phyloP scores from a whole-genome alignment of 2,797 vertebrate genomes.

The Lacerta bilineata region DNA sequence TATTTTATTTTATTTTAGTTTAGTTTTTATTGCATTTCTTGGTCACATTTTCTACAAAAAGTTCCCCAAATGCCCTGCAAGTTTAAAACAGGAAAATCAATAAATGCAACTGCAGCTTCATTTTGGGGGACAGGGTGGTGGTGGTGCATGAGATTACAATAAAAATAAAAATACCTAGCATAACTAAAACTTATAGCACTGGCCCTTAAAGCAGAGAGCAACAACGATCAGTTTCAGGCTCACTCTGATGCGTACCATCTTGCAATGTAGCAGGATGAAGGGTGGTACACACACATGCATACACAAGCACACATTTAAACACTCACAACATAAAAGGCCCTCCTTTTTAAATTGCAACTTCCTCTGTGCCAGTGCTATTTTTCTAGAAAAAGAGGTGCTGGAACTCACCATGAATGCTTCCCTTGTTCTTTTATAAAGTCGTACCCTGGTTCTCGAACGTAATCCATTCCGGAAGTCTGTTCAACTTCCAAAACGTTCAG shows the following conservation, averaged over 20 bases:
- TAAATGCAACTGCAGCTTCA: neutral
- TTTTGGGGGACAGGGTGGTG: no score
- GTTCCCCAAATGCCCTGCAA: neutral
- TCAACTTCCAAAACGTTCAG: no score
- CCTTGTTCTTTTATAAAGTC: no score
- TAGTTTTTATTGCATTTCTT: no score
- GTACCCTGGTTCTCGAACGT: no score
- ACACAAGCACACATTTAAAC: neutral
- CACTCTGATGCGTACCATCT: neutral
- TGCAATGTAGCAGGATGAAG: neutral
- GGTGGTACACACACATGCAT: neutral
- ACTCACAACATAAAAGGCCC: neutral
- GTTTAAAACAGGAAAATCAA: neutral
- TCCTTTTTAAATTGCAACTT: neutral
- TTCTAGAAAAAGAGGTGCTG: no score
- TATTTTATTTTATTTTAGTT: no score
- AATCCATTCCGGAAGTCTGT: no score
- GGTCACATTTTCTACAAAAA: neutral
- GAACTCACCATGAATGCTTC: no score
- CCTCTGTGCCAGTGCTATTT: neutral
- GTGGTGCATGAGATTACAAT: neutral
- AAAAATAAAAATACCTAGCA: neutral
- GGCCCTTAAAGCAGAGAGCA: neutral
- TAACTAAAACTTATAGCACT: neutral
- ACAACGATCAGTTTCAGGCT: neutral